phyloP scores from a whole-genome alignment of 2,113 vertebrate species.

The Cercopithecus mona region DNA sequence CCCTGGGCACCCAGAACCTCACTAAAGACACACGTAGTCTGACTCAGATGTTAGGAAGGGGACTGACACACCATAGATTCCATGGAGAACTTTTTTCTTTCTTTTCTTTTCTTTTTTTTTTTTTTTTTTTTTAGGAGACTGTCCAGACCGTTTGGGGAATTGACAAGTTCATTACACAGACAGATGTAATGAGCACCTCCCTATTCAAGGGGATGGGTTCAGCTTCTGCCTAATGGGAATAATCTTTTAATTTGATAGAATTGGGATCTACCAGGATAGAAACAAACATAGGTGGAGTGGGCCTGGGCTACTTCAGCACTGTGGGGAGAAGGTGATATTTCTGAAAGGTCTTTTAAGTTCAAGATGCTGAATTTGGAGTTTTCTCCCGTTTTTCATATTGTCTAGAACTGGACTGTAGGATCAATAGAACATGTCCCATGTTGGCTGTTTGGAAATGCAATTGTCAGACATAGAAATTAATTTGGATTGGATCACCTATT shows the following conservation, averaged over 20 bases:
- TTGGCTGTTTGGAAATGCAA: not conserved
- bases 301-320: not conserved
- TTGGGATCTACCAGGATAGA: not conserved
- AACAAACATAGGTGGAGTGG: not conserved
- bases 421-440: not conserved
- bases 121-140: not conserved
- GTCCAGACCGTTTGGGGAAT: not conserved
- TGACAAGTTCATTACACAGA: constrained; percentile 25
- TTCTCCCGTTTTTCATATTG: not conserved
- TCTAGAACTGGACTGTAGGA: not conserved
- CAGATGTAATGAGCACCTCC: not conserved
- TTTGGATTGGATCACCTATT: not conserved
- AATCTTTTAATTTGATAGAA: not conserved
- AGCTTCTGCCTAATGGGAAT: not conserved
- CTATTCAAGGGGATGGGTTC: not conserved
- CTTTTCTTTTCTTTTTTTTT: not conserved
- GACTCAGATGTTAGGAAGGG: constrained; percentile 39
- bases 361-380: not conserved
- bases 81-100: not conserved
- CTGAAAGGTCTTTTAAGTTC: not conserved
- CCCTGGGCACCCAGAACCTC: constrained; percentile 65
- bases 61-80: constrained; percentile 16
- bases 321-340: not conserved
- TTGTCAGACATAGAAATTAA: not conserved
- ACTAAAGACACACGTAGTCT: not conserved